Percentiles rank a stretch among this genome's conserved stretches.
Evolutionary conservation across 2,113 vertebrate genomes (phyloP).

Genomic region (Odocoileus virginianus): DNA sequence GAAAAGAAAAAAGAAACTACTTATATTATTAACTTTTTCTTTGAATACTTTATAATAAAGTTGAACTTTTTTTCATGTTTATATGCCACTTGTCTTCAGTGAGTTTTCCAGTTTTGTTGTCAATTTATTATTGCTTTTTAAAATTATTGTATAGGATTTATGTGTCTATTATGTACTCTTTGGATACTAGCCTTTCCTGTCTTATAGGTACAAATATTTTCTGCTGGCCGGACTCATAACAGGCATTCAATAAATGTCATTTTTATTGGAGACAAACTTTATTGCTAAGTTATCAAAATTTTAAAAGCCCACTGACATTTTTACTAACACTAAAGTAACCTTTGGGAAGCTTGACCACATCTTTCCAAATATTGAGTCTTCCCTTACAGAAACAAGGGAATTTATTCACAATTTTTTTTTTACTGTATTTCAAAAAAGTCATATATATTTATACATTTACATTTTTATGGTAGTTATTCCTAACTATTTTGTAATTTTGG

Average conservation of each 20-base stretch:
- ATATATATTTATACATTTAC: not conserved
- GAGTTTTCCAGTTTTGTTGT: not conserved
- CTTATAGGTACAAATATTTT: not conserved
- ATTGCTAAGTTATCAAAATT: not conserved
- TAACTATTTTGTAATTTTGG: not conserved
- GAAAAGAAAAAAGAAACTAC: not conserved
- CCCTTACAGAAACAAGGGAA: not conserved
- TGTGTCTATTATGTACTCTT: not conserved
- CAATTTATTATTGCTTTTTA: not conserved
- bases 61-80: not conserved
- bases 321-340: not conserved
- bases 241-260: not conserved
- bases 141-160: not conserved
- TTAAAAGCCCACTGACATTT: not conserved
- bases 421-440: not conserved
- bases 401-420: not conserved
- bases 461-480: constrained; percentile 3
- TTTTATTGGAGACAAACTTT: not conserved
- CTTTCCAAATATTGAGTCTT: not conserved
- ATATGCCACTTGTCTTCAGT: not conserved
- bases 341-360: not conserved
- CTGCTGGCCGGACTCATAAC: not conserved
- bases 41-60: not conserved
- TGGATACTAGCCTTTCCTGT: not conserved
- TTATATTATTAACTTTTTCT: constrained; percentile 11